Conservation (phyloP, 2,113 vertebrate species). For the Odocoileus hemionus region DNA sequence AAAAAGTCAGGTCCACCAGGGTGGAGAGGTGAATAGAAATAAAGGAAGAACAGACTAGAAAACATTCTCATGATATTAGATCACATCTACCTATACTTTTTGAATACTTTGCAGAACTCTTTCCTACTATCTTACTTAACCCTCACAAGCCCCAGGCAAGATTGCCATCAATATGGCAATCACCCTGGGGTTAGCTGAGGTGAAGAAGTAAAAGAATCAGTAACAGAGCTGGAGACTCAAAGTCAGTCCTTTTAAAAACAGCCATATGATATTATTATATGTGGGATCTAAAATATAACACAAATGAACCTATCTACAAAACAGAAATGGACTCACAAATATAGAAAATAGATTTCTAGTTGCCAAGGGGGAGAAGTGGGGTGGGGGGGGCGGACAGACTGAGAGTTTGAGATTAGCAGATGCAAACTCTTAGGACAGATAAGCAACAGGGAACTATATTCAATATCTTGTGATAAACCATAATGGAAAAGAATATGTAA, state of each 20-base stretch:
- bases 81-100: background rate
- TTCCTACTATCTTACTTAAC: background rate
- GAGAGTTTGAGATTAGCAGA: background rate
- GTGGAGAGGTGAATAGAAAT: background rate
- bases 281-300: background rate
- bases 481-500: background rate
- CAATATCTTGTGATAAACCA: too few species aligned
- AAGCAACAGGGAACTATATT: background rate
- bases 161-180: background rate
- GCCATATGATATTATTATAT: background rate
- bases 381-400: accelerated
- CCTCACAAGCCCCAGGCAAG: background rate
- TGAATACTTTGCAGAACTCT: background rate
- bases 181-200: background rate
- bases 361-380: background rate
- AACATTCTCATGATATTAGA: accelerated
- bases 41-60: background rate
- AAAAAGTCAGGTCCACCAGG: background rate
- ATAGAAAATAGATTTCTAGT: background rate
- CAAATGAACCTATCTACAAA: background rate
- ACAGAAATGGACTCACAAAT: background rate
- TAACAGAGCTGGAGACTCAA: background rate
- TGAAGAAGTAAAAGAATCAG: background rate
- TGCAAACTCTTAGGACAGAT: background rate
- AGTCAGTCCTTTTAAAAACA: background rate